A percentile compares a stretch with the other conserved stretches of the same genome.
These are phyloP conservation scores for Cydia pomonella DNA, from an alignment of 1,140 invertebrate genomes.

Conservation along the genomic window DNA sequence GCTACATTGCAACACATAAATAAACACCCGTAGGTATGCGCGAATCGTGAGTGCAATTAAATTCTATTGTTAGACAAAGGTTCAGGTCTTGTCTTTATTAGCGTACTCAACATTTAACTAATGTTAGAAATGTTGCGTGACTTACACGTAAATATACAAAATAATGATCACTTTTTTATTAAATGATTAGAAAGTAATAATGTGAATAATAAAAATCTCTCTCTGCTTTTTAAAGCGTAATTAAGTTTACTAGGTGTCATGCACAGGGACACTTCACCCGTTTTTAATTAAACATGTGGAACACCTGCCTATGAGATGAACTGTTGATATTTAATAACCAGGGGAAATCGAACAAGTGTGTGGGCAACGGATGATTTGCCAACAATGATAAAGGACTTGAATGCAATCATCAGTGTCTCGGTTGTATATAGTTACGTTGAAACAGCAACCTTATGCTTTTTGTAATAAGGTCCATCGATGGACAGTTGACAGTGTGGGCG, in stretches of 20 bases:
- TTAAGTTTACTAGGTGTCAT: not conserved
- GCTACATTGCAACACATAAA: not conserved
- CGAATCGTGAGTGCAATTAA: not conserved
- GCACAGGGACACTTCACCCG: not conserved
- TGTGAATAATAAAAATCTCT: too few species aligned
- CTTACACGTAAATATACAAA: too few species aligned
- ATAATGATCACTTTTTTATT: too few species aligned
- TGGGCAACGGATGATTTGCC: not conserved
- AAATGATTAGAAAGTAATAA: too few species aligned
- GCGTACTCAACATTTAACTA: not conserved
- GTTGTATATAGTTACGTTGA: not conserved
- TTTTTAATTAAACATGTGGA: not conserved
- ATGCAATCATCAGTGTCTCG: not conserved
- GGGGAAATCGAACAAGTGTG: not conserved
- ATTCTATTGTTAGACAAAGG: not conserved
- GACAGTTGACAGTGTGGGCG: too few species aligned
- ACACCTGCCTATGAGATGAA: not conserved
- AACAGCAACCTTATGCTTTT: too few species aligned
- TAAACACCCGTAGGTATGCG: not conserved
- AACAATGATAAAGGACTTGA: not conserved
- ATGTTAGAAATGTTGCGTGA: not conserved
- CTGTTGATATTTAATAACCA: too few species aligned
- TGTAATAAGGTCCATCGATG: too few species aligned
- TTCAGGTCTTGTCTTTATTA: not conserved
- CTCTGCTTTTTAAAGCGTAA: not conserved